Evolutionary conservation across 2,113 vertebrate genomes (phyloP).

Genomic region (Ranitomeya variabilis): DNA sequence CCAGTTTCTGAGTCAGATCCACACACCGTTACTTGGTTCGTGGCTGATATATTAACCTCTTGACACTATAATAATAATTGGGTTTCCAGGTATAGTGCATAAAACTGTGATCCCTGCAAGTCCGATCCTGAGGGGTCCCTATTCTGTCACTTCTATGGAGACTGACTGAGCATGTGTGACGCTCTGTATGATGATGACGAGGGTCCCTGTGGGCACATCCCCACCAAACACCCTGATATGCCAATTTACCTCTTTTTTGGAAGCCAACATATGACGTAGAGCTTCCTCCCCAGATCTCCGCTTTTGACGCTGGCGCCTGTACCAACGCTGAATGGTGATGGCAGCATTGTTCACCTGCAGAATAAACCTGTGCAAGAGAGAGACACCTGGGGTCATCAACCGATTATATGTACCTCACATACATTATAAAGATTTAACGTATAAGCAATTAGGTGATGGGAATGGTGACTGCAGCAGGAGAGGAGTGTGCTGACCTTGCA

Average conservation of each 20-base stretch:
- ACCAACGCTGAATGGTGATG: constrained; percentile 92
- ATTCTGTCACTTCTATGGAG: no score
- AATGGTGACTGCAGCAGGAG: neutral
- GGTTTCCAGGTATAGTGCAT: no score
- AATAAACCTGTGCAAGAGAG: constrained; percentile 78
- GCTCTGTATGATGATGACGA: no score
- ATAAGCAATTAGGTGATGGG: neutral
- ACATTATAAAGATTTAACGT: neutral
- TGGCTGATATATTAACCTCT: no score
- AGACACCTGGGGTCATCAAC: neutral
- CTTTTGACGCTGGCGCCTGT: constrained; percentile 73
- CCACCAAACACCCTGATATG: no score
- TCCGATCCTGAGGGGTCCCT: no score
- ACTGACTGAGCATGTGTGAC: no score
- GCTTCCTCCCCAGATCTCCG: constrained; percentile 63
- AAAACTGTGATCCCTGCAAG: no score
- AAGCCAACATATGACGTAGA: constrained; percentile 71
- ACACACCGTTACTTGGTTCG: no score
- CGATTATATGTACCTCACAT: neutral
- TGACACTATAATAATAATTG: no score
- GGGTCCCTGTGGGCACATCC: no score
- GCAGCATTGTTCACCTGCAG: constrained; percentile 87
- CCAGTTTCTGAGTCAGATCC: no score
- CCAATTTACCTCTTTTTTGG: constrained; percentile 78
- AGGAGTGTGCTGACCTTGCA: neutral